Evolutionary conservation across 2,113 vertebrate species (phyloP), one percentile per base, ranked within the genome.

Genomic region (Gavialis gangeticus): DNA sequence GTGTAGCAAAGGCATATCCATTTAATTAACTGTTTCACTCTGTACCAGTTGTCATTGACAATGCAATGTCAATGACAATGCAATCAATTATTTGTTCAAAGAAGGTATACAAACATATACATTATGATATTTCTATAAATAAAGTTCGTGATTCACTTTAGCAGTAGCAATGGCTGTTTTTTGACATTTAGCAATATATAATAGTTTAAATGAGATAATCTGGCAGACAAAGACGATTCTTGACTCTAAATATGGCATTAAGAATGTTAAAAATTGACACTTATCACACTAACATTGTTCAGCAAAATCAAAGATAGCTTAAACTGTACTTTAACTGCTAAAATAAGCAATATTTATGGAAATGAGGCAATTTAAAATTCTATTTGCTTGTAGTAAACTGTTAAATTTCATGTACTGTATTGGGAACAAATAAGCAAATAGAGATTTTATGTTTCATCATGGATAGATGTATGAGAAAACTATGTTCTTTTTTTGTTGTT

Each of bases 131-230:
- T 93, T 73, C 46, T 81, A 69, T 64, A 91, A 92, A 79, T 79
- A 86, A 64, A 94, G 14, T 13, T 5, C 88, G 2, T 7, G 54
- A 77, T 4, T 58, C 54, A 57, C 54, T 59, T 64, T 92, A 88
- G 17, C 3, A 54, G 64, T 90, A 86, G 12, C 7, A 76, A 91
- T 85, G 4, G 1, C 86, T 93, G 37, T 0, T 95, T 66, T 95
- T 89, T 96, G 54, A 78, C 46, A 89, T 91, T 79, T 79, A 94
- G 67, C 46, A 78, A 79, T 83, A 73, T 82, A 90, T 77, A 95
- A 66, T 79, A 84, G 34, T 30, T 86, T 30, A 96, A 96, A 87
- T 67, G 10, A 93, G 71, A 84, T 85, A 81, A 94, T 94, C 93
- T 97, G 66, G 75, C 87, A 92, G 63, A 57, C 71, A 91, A 34